Percentiles rank a stretch among this genome's conserved stretches.
Conservation (phyloP, 2,797 vertebrate species). For the Trichosurus vulpecula region DNA sequence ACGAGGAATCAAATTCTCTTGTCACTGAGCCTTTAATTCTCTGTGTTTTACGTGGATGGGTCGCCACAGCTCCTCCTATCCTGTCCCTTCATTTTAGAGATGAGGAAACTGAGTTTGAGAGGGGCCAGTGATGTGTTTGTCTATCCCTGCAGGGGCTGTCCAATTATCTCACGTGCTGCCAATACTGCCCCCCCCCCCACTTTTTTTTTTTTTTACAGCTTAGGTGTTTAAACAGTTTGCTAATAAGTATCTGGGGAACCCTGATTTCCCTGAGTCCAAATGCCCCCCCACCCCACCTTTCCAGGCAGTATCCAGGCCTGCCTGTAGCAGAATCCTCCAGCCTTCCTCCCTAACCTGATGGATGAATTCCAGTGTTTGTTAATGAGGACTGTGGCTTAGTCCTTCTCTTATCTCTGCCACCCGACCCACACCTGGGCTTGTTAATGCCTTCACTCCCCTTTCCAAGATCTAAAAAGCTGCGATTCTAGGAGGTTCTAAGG, state of each 20-base stretch:
- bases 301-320: background rate
- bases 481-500: background rate
- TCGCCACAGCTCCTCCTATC: background rate
- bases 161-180: background rate
- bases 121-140: background rate
- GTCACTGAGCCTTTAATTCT: background rate
- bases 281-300: too few relatives aligned
- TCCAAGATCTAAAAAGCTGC: background rate
- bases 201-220: background rate
- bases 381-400: background rate
- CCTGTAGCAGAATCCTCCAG: background rate
- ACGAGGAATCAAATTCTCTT: background rate
- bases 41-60: background rate
- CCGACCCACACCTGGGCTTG: background rate
- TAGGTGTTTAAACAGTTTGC: background rate
- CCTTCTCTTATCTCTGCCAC: background rate
- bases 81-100: background rate
- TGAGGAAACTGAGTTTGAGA: background rate
- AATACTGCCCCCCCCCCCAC: background rate
- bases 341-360: background rate
- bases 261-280: background rate
- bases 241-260: background rate
- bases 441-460: background rate
- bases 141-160: background rate
- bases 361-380: conserved; percentile 18